Evolutionary conservation across 2,113 vertebrate species (phyloP).

Genomic region (Cromileptes altivelis): DNA sequence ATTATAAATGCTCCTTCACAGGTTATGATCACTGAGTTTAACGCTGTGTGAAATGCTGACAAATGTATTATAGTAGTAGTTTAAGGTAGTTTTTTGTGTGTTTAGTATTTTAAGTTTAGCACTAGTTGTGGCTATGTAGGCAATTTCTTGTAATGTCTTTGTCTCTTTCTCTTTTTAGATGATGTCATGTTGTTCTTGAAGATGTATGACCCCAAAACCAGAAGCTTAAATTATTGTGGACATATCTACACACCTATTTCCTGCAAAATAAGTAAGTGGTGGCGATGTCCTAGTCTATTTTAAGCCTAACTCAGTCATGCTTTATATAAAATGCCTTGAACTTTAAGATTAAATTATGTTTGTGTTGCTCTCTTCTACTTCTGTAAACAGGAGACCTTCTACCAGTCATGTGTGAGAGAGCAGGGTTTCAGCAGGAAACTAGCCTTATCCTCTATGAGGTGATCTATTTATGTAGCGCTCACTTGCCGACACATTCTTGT

Average conservation of each 20-base stretch:
- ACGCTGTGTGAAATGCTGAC: not conserved
- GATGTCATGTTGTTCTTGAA: slow-evolving; percentile 99
- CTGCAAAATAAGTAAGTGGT: slow-evolving; percentile 99
- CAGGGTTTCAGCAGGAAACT: slow-evolving; percentile 99
- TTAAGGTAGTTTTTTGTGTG: not conserved
- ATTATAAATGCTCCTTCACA: slow-evolving; percentile 18
- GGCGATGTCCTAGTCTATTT: not conserved
- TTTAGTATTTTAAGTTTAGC: not conserved
- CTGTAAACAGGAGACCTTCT: slow-evolving; percentile 93
- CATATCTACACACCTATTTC: slow-evolving; percentile 99
- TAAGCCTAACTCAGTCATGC: not conserved
- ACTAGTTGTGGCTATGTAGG: not conserved
- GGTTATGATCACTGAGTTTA: not conserved
- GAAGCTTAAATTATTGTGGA: slow-evolving; percentile 99
- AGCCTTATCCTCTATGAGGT: slow-evolving; percentile 99
- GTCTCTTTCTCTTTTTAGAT: slow-evolving; percentile 81
- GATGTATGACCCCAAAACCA: slow-evolving; percentile 99
- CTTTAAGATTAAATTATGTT: not conserved
- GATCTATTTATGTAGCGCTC: slow-evolving; percentile 52
- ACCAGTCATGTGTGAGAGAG: slow-evolving; percentile 99
- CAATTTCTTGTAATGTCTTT: not conserved
- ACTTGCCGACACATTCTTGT: slow-evolving; percentile 15
- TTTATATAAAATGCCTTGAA: not conserved
- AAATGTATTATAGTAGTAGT: not conserved
- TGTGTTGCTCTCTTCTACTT: slow-evolving; percentile 26